phyloP scores from a whole-genome alignment of 2,113 vertebrate species.

The Bettongia penicillata region DNA sequence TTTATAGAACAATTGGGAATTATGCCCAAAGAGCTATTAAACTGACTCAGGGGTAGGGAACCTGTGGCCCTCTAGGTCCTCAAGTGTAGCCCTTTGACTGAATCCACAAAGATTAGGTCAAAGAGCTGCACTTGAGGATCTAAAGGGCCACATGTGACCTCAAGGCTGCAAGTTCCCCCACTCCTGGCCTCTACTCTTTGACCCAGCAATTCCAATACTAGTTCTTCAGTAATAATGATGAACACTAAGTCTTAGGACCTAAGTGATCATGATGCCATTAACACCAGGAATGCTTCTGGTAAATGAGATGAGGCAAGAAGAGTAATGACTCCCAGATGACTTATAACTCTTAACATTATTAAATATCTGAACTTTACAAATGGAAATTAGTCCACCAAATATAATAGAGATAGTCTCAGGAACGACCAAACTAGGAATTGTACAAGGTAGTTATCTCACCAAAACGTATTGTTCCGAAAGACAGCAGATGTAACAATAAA shows the following conservation, averaged over 20 bases:
- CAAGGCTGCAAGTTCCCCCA: no score
- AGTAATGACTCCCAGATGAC: neutral
- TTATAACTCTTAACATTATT: neutral
- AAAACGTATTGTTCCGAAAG: neutral
- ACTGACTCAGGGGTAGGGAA: no score
- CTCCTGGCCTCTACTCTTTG: neutral
- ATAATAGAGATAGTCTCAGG: neutral
- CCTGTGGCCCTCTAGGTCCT: no score
- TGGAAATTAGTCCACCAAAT: neutral
- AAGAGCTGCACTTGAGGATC: no score
- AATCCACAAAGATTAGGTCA: no score
- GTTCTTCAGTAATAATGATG: neutral
- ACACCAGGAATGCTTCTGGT: neutral
- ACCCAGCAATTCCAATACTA: neutral
- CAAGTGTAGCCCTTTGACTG: no score
- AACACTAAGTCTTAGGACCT: neutral
- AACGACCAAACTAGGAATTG: neutral
- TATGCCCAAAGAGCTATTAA: neutral
- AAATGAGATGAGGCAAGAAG: neutral
- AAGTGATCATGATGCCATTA: neutral
- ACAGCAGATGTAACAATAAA: neutral
- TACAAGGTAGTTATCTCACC: neutral
- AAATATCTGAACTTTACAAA: neutral
- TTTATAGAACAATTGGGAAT: neutral
- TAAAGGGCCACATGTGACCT: no score